Conservation (phyloP, 2,113 vertebrate genomes). For the Lophura nycthemera region DNA sequence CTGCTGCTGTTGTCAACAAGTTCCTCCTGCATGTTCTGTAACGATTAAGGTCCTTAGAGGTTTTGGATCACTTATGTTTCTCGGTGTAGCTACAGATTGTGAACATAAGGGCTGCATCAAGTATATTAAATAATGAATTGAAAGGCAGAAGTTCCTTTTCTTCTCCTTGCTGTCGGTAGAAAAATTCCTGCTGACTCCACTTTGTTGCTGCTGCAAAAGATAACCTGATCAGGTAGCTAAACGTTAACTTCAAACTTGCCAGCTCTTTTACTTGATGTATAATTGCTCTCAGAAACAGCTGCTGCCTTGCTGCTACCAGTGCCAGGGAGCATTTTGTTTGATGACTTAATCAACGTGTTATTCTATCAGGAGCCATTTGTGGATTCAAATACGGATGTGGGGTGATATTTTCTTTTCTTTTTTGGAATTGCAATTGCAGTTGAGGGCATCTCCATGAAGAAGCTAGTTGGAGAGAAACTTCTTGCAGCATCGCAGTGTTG, state of each 20-base stretch:
- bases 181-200: not conserved
- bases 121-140: conserved; percentile 47
- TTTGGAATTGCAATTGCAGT: not conserved
- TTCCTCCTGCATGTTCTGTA: conserved; percentile 20
- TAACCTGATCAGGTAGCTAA: not conserved
- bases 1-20: conserved; percentile 32
- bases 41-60: conserved; percentile 25
- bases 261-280: not conserved
- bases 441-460: not conserved
- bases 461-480: not conserved
- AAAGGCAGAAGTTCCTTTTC: conserved; percentile 19
- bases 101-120: conserved; percentile 53
- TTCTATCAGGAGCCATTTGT: not conserved
- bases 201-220: not conserved
- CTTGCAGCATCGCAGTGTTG: not conserved
- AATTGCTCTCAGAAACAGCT: conserved; percentile 30
- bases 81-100: conserved; percentile 31
- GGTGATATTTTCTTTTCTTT: not conserved
- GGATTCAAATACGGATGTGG: not conserved
- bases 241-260: not conserved
- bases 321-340: not conserved
- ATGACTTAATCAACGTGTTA: not conserved
- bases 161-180: not conserved
- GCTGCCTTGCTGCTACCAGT: not conserved
- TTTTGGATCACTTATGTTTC: conserved; percentile 36